Evolutionary conservation across 2,888 invertebrate genomes (phyloP), one percentile per base, ranked within the genome.

Genomic region (Drosophila leonis): DNA sequence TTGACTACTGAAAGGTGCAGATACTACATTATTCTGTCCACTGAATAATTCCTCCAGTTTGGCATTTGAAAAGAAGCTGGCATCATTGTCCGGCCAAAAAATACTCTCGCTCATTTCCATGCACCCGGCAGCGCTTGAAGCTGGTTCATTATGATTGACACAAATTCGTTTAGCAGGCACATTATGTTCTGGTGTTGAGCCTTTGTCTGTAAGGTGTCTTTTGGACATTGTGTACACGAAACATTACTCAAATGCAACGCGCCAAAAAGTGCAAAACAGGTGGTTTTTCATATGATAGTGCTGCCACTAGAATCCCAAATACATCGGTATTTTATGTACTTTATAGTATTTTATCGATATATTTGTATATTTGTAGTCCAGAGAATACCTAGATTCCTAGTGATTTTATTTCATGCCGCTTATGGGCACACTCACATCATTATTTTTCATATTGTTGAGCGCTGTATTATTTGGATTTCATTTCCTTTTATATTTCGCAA

Each of bases 51-150:
- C 83, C 31, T 88, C 88, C n/a, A 91, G 72, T 44, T 83, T 87
- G 0, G 86, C 80, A 60, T 88, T 80, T 0, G 88, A 90, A 42
- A 92, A 89, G 31, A 92, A 89, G 57, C 91, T 92, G 6, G 87
- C 88, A 27, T 91, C 91, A 13, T 80, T 80, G 48, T 92, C 89
- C 5, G 90, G 85, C 90, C 90, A 86, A 8, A 88, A 67, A 0
- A 83, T 57, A 51, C 75, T 85, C 42, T 90, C 84, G 24, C 57
- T 78, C 8, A 59, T 54, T 48, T 72, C 62, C 20, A 54, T 48
- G 20, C 0, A 13, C 7, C n/a, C 62, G 20, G 41, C 9, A 46
- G 13, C 20, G 4, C 5, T n/a, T 2, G 15, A 5, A 1, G 20
- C 3, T n/a, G 39, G 18, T n/a, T 54, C 51, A 12, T 27, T 24